Conservation (phyloP, 2,888 invertebrate genomes). For the Homarus gammarus region DNA sequence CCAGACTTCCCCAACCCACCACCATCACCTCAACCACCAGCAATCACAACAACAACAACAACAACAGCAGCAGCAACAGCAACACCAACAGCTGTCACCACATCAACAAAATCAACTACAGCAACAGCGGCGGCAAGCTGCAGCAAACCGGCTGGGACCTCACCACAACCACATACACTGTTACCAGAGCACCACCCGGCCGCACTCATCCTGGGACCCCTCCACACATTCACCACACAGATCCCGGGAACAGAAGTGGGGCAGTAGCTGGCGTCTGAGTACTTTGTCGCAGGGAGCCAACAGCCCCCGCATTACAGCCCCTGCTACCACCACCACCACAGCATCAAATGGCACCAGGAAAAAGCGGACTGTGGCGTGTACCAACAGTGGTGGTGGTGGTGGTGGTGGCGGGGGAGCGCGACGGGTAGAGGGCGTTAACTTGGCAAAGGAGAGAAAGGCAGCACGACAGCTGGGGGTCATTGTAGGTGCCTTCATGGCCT, state of each 20-base stretch:
- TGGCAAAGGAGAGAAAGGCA: constrained; percentile 80
- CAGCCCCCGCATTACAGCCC: neutral
- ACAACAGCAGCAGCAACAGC: constrained; percentile 16
- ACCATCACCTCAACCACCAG: constrained; percentile 26
- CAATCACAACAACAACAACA: constrained; percentile 3
- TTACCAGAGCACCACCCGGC: constrained; percentile 49
- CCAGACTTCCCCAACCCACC: constrained; percentile 7
- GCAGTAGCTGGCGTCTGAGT: constrained; percentile 56
- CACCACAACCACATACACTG: constrained; percentile 70
- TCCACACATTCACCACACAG: constrained; percentile 12
- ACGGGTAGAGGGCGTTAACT: constrained; percentile 58
- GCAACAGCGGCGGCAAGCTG: constrained; percentile 14
- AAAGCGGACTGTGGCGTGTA: constrained; percentile 19
- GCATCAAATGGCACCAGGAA: constrained; percentile 57
- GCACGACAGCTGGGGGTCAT: constrained; percentile 83
- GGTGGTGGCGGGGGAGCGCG: constrained; percentile 28
- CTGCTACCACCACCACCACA: neutral
- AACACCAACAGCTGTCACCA: constrained; percentile 38
- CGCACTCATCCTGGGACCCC: constrained; percentile 51
- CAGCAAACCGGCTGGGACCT: constrained; percentile 22
- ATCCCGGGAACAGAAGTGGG: constrained; percentile 40
- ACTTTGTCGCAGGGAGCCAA: neutral
- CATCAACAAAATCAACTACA: constrained; percentile 19
- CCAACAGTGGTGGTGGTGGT: constrained; percentile 25
- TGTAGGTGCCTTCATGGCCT: constrained; percentile 82